A percentile compares a stretch with the other conserved stretches of the same genome.
Conservation (phyloP, 2,113 vertebrate genomes). For the Plotosus lineatus region DNA sequence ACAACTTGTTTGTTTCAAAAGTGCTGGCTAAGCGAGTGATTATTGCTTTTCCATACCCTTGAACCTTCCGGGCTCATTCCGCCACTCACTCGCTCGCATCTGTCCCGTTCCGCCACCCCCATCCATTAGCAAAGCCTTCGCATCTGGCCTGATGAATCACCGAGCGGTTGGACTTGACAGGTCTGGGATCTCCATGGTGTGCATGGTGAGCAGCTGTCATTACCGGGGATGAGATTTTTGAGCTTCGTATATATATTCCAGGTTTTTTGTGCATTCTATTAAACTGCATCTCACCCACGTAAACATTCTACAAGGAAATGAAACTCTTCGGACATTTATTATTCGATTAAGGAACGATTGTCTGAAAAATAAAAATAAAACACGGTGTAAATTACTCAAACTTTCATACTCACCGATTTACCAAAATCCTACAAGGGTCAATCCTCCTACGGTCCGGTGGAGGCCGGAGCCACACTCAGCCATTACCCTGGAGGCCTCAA, state of each 20-base stretch:
- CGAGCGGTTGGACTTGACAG: constrained; percentile 44
- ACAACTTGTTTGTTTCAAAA: constrained; percentile 11
- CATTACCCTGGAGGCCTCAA: no score
- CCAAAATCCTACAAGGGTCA: no score
- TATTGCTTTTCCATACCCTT: constrained; percentile 5
- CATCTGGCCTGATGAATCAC: constrained; percentile 50
- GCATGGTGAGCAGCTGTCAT: constrained; percentile 46
- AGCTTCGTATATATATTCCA: not conserved
- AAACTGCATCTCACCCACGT: not conserved
- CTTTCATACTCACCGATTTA: no score
- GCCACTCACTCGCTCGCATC: not conserved
- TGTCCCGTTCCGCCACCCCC: constrained; percentile 17
- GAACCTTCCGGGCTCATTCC: not conserved
- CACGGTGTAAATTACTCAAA: not conserved
- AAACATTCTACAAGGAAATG: not conserved
- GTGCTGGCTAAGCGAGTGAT: not conserved
- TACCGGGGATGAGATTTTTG: constrained; percentile 11
- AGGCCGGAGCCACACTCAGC: no score
- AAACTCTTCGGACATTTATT: not conserved
- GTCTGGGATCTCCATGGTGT: constrained; percentile 44
- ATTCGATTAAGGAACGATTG: not conserved
- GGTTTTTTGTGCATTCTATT: not conserved
- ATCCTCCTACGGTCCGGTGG: no score
- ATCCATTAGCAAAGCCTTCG: constrained; percentile 49
- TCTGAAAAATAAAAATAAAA: not conserved